Evolutionary conservation across 2,797 vertebrate species (phyloP).

Genomic region (Aselliscus stoliczkanus): DNA sequence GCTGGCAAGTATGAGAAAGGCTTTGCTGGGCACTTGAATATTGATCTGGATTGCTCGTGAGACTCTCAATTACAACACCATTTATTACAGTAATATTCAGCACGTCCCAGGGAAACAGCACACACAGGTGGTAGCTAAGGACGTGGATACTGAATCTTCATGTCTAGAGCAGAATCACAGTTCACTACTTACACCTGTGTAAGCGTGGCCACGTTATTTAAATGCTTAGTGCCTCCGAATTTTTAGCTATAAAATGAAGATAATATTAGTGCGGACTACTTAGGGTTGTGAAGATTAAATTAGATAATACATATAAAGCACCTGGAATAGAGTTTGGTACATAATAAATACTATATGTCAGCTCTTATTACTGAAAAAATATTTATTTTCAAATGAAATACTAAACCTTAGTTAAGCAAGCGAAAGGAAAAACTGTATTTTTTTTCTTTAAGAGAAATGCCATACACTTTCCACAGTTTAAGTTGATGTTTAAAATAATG

Average conservation of each 20-base stretch:
- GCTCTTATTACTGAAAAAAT: not conserved
- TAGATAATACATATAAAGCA: not conserved
- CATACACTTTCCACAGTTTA: not conserved
- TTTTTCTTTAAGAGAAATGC: not conserved
- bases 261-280: not conserved
- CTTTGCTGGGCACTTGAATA: not conserved
- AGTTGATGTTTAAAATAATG: not conserved
- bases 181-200: not conserved
- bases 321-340: not conserved
- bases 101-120: not conserved
- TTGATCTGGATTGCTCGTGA: not conserved
- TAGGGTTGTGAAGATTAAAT: not conserved
- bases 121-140: too few species aligned
- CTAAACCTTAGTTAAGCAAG: not conserved
- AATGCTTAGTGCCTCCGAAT: not conserved
- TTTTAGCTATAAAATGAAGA: not conserved
- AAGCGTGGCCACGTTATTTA: not conserved
- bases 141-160: rapidly evolving
- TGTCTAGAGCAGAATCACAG: not conserved
- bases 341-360: not conserved
- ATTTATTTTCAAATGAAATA: not conserved
- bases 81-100: not conserved
- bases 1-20: not conserved
- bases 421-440: not conserved
- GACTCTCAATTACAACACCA: not conserved